A percentile compares a stretch with the other conserved stretches of the same genome.
Conservation (phyloP, 2,888 invertebrate genomes). For the Fabriciana adippe region DNA sequence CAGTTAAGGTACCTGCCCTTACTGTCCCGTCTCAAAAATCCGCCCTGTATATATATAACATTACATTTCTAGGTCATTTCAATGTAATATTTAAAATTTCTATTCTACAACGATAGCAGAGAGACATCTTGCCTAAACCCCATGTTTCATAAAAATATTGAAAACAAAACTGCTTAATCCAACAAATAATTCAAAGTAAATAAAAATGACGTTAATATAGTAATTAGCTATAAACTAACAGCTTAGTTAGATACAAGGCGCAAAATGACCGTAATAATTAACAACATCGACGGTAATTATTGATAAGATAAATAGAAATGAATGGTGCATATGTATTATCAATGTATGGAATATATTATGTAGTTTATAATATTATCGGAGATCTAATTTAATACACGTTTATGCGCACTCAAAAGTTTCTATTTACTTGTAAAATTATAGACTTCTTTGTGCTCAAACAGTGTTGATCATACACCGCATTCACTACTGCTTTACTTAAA, state of each 20-base stretch:
- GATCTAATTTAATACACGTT: slow-evolving; percentile 1
- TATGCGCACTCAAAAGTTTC: slow-evolving; percentile 1
- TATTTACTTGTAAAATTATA: slow-evolving; percentile 9
- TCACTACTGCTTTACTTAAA: slow-evolving; percentile 7
- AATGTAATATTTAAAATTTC: too few relatives aligned
- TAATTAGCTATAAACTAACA: neutral
- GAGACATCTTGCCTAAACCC: too few relatives aligned
- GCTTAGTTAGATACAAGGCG: slow-evolving; percentile 2
- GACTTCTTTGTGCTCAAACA: slow-evolving; percentile 11
- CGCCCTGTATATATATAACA: too few relatives aligned
- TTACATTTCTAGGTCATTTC: too few relatives aligned
- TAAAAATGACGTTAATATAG: neutral
- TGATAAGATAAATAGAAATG: slow-evolving; percentile 11
- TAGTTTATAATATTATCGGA: slow-evolving; percentile 9
- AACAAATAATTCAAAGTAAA: neutral
- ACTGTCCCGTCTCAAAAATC: too few relatives aligned
- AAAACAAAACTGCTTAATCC: too few relatives aligned
- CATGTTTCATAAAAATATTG: too few relatives aligned
- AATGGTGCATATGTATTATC: slow-evolving; percentile 1
- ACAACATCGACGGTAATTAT: slow-evolving; percentile 12
- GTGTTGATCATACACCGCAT: neutral
- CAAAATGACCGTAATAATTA: slow-evolving; percentile 14
- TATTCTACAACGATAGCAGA: too few relatives aligned
- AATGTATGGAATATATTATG: too few relatives aligned
- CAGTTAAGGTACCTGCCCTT: too few relatives aligned